phyloP scores from a whole-genome alignment of 2,797 vertebrate genomes.

The Sebastes paucispinis region DNA sequence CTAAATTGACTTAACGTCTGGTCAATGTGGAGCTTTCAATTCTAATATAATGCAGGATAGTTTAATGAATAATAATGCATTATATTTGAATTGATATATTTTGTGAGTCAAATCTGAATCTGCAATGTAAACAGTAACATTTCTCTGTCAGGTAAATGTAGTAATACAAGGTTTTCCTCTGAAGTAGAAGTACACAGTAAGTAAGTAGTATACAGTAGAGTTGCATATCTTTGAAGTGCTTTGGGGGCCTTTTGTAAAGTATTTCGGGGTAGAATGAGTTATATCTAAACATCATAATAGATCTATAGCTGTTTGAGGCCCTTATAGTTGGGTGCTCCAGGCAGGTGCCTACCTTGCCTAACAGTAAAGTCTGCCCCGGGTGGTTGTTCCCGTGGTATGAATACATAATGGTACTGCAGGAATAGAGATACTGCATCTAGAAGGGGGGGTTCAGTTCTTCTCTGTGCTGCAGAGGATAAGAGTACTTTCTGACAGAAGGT shows the following conservation, averaged over 20 bases:
- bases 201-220: background rate
- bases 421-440: background rate
- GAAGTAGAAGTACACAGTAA: background rate
- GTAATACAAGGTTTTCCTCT: background rate
- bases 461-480: background rate
- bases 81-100: background rate
- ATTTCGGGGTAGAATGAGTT: background rate
- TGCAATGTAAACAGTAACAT: too few relatives aligned
- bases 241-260: background rate
- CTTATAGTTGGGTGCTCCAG: too few relatives aligned
- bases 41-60: background rate
- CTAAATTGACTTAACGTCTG: background rate
- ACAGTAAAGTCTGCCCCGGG: background rate
- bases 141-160: background rate
- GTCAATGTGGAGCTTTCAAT: background rate
- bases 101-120: background rate
- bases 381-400: background rate
- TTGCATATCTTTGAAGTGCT: background rate
- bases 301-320: background rate
- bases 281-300: background rate
- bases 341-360: background rate
- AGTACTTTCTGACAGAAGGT: slow-evolving; percentile 3
- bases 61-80: background rate
- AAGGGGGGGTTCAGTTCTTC: background rate
- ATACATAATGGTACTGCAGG: background rate